Evolutionary conservation across 1,140 invertebrate genomes (phyloP), one percentile per base, ranked within the genome.

Genomic region (Lethocerus indicus): DNA sequence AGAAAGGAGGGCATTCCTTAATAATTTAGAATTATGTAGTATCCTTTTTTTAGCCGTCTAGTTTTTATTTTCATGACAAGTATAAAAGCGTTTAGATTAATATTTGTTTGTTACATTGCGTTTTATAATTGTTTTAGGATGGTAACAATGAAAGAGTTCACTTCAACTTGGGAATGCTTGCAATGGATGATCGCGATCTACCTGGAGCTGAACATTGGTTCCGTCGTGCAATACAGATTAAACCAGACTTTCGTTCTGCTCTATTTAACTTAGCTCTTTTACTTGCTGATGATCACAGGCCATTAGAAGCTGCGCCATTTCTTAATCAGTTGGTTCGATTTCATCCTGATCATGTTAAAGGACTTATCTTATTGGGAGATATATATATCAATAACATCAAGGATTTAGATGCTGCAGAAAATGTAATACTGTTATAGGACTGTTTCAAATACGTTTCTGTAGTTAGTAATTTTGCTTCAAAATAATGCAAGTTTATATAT

Each of bases 311-410:
- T 1, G 84, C 89, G 12, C 88, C 88, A 0, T 93, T 90, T 63
- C 70, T 97, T 0, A 87, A 91, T 63, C 89, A 92, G 59, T 69
- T 96, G 1, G 82, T 96, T 21, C 75, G 86, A 54, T 79, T 87
- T 61, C 85, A 96, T 70, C 89, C 91, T 0, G 83, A 93, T 63
- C 92, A 97, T 63, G 79, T 89, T 0, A 97, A 97, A 70, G 92
- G 89, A 18, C 68, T 94, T 9, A 93, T 96, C 53, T 69, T 98
- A 16, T 69, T 96, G 5, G 92, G 92, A 14, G 93, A 97, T 63
- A 93, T 97, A 58, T 94, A 94, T 64, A 91, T 97, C 35, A 97
- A 96, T 64, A 84, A 85, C 54, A 83, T 94, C 55, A 94, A 94
- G 63, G 89, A 97, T 66, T 64, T 95, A 58, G 86, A 91, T 61